These are phyloP conservation scores for Aphidius colemani DNA, from an alignment of 2,888 invertebrate species.

Conservation along the genomic window DNA sequence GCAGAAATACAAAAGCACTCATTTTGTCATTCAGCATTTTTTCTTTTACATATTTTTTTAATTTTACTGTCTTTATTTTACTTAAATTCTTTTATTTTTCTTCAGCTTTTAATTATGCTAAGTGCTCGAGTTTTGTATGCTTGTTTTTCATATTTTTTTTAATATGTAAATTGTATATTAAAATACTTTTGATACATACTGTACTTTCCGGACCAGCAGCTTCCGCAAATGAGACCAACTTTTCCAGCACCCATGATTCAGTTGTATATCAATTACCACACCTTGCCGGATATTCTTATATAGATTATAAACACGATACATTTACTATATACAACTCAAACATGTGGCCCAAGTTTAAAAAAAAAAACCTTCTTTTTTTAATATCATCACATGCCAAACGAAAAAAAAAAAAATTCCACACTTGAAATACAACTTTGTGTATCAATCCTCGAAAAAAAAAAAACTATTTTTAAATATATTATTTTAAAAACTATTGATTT, in stretches of 20 bases:
- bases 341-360: too few species aligned
- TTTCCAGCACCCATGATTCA: constrained; percentile 43
- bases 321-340: too few species aligned
- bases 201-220: constrained; percentile 59
- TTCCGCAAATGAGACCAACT: constrained; percentile 58
- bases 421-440: too few species aligned
- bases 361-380: too few species aligned
- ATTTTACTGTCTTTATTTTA: not conserved
- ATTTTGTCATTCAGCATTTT: not conserved
- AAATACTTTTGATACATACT: constrained; percentile 44
- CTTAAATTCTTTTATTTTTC: not conserved
- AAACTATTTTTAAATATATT: too few species aligned
- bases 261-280: not conserved
- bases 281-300: not conserved
- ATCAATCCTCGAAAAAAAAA: too few species aligned
- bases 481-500: too few species aligned
- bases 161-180: not conserved
- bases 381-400: too few species aligned
- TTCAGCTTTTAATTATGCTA: not conserved
- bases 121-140: not conserved
- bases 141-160: not conserved
- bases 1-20: not conserved
- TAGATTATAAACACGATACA: too few species aligned
- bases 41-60: not conserved
- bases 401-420: too few species aligned